Conservation (phyloP, 2,797 vertebrate species). For the Typhlichthys subterraneus region DNA sequence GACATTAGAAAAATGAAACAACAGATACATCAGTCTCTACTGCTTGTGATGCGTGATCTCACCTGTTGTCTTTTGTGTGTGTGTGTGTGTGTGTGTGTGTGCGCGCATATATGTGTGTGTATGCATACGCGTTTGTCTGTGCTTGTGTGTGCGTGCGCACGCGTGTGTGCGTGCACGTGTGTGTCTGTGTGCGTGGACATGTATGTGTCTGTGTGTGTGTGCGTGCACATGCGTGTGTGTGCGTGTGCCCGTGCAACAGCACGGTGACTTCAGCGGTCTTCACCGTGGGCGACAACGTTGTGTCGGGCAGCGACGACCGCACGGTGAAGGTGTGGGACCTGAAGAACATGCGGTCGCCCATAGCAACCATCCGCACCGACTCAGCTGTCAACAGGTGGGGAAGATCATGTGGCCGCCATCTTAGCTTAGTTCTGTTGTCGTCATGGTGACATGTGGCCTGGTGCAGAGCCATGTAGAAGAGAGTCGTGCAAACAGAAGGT, state of each 20-base stretch:
- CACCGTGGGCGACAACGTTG: slow-evolving; percentile 96
- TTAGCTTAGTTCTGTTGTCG: background rate
- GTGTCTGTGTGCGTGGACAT: slow-evolving; percentile 1
- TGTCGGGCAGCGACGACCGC: slow-evolving; percentile 96
- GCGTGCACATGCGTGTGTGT: slow-evolving; percentile 3
- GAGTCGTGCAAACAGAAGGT: too few species aligned
- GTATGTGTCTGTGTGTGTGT: slow-evolving; percentile 13
- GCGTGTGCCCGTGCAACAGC: slow-evolving; percentile 61
- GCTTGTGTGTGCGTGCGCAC: background rate
- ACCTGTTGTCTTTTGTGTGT: too few species aligned
- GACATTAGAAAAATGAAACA: too few species aligned
- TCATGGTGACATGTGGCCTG: too few species aligned
- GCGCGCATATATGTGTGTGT: background rate
- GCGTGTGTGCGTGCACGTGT: slow-evolving; percentile 2
- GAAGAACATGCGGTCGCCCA: slow-evolving; percentile 98
- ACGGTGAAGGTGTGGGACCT: slow-evolving; percentile 99
- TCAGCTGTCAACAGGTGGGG: slow-evolving; percentile 95
- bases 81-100: too few species aligned
- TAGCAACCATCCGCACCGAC: slow-evolving; percentile 97
- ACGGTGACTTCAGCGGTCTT: slow-evolving; percentile 98
- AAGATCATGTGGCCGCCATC: background rate
- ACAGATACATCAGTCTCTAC: too few species aligned
- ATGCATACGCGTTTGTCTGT: slow-evolving; percentile 1
- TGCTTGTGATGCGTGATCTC: too few species aligned
- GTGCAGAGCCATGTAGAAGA: too few species aligned